Base-by-base conservation (phyloP, 1,140 invertebrate species). In the Drosophila kepulauana region DNA sequence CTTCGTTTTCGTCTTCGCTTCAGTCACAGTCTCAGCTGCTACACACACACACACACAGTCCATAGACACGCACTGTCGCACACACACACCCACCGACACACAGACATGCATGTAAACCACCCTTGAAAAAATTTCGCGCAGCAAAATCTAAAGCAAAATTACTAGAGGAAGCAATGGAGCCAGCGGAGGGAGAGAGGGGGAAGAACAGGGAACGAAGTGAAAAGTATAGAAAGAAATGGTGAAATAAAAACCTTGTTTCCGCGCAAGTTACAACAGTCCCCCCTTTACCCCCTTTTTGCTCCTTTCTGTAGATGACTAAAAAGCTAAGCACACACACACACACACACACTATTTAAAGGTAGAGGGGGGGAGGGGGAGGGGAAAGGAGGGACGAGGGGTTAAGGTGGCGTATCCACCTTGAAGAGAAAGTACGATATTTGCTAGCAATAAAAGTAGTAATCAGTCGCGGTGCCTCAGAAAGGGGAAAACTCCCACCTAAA, bases 401-500 rank as follows among this genome's bases (percentile, higher is more conserved):
- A 25, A 0, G 20, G 20, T 25, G 49, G 16, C 56, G 59, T 65
- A 73, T 69, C 75, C 85, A 89, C 89, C 89, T 91, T 91, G 56
- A 46, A 51, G 76, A 78, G 84, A 77, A 79, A 82, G 78, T 79
- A 78, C 75, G 82, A 86, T 89, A 90, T 91, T 91, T 90, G 85
- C 82, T 91, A 80, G 91, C 89, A 92, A 92, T 92, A 92, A 92
- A 92, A 92, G 86, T 92, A 92, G 91, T 92, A 92, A 92, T 92
- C 88, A 92, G 79, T 78, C 75, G 78, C 66, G 51, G 64, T 61
- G 64, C 51, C 59, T 72, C 8, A 41, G 46, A 51, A 51, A 62
- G 33, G 57, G 66, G 66, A 38, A 38, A 38, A 38, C 35, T 58
- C 25, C 25, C 30, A 35, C 30, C 5, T 13, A 13, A 2, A 3